These are phyloP conservation scores for Danionella dracula DNA, from an alignment of 2,797 vertebrate genomes.

Conservation along the genomic window DNA sequence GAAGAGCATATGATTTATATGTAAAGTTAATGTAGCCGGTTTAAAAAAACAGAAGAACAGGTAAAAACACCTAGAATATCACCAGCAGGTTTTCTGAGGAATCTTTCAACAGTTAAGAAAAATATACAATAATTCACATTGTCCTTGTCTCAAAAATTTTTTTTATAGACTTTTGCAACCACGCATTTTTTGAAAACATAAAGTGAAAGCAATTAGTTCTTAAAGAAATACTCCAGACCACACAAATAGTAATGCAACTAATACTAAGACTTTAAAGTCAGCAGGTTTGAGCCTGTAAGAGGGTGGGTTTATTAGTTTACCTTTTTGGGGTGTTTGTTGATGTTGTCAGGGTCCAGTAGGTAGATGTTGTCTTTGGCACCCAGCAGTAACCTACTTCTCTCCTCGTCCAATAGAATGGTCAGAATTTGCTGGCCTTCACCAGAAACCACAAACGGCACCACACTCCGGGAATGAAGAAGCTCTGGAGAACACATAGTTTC, in stretches of 20 bases:
- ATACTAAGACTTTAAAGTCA: conserved; percentile 14
- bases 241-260: background rate
- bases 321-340: conserved; percentile 85
- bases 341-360: conserved; percentile 82
- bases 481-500: conserved; percentile 66
- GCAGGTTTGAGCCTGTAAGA: conserved; percentile 25
- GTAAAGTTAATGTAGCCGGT: too few species aligned
- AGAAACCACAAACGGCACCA: conserved; percentile 83
- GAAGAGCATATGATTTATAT: too few species aligned
- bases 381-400: conserved; percentile 81
- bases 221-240: too few species aligned
- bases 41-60: too few species aligned
- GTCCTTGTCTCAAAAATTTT: too few species aligned
- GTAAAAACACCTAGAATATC: too few species aligned
- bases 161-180: too few species aligned
- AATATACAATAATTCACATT: too few species aligned
- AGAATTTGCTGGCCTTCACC: conserved; percentile 85
- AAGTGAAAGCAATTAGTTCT: too few species aligned
- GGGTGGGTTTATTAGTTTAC: conserved; percentile 56
- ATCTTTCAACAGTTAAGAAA: too few species aligned
- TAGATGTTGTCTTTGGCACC: conserved; percentile 91
- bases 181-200: too few species aligned
- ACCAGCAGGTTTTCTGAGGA: too few species aligned
- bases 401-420: conserved; percentile 90
- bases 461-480: conserved; percentile 84